These are phyloP conservation scores for Colostygia pectinataria DNA, from an alignment of 2,888 invertebrate genomes.

Conservation along the genomic window DNA sequence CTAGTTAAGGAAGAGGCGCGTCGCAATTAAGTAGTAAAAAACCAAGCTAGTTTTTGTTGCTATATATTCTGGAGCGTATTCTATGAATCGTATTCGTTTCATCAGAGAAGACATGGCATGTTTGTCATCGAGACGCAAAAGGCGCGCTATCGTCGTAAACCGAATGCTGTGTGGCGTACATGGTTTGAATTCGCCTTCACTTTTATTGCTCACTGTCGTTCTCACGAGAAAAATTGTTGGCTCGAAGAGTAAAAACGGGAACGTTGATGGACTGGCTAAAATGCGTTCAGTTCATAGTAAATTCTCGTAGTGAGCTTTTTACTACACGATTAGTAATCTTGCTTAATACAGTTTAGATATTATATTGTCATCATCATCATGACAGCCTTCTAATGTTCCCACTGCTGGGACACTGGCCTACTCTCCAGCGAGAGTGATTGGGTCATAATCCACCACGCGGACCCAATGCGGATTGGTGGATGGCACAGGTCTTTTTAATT, in stretches of 20 bases:
- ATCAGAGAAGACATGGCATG: conserved; percentile 55
- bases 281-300: background rate
- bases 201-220: conserved; percentile 29
- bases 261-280: conserved; percentile 3
- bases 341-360: too few relatives aligned
- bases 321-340: background rate
- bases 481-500: too few relatives aligned
- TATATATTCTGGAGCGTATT: conserved; percentile 56
- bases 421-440: too few relatives aligned
- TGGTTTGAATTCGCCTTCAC: conserved; percentile 34
- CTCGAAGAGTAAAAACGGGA: conserved; percentile 10
- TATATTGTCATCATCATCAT: too few relatives aligned
- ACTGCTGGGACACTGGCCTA: too few relatives aligned
- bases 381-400: too few relatives aligned
- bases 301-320: background rate
- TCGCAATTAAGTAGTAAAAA: conserved; percentile 56
- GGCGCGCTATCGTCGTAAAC: conserved; percentile 43
- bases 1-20: conserved; percentile 60
- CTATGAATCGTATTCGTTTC: conserved; percentile 54
- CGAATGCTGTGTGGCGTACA: conserved; percentile 33
- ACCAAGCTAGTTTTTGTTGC: conserved; percentile 52
- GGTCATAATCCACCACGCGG: too few relatives aligned
- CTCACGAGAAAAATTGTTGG: conserved; percentile 26
- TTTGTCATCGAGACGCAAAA: conserved; percentile 46
- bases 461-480: too few relatives aligned